Evolutionary conservation across 1,140 invertebrate species (phyloP).

Genomic region (Bradynema listronoti): DNA sequence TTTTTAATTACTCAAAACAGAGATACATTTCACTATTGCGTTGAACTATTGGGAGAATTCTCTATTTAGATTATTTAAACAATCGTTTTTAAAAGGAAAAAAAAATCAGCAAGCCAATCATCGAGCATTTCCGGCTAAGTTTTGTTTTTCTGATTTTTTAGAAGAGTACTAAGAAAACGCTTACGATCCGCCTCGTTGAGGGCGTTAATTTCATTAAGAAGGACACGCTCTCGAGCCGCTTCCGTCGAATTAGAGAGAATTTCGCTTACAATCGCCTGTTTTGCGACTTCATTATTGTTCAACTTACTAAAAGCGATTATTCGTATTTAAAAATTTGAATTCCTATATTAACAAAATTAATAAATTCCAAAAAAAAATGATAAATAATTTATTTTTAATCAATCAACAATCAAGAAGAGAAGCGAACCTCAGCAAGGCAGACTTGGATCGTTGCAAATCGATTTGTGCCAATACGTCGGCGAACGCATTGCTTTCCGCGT

Average conservation of each 20-base stretch:
- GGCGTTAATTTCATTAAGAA: too few relatives aligned
- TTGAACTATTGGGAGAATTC: too few relatives aligned
- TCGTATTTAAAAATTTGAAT: not conserved
- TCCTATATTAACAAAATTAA: not conserved
- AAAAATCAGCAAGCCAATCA: too few relatives aligned
- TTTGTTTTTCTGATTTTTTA: too few relatives aligned
- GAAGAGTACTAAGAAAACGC: too few relatives aligned
- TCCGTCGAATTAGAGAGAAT: conserved; percentile 9
- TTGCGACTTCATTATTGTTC: not conserved
- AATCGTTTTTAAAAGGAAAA: too few relatives aligned
- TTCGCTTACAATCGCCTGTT: not conserved
- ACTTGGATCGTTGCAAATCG: conserved; percentile 11
- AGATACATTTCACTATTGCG: too few relatives aligned
- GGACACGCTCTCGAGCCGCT: not conserved
- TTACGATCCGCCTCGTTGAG: too few relatives aligned
- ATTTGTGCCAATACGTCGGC: conserved; percentile 20
- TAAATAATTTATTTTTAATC: conserved; percentile 2
- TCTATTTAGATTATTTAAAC: too few relatives aligned
- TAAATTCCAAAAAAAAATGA: not conserved
- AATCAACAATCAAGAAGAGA: conserved; percentile 5
- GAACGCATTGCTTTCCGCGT: conserved; percentile 41
- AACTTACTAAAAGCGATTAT: conserved; percentile 2
- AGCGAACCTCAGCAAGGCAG: conserved; percentile 28
- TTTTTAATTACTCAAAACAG: too few relatives aligned
- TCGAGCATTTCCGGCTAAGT: too few relatives aligned